Evolutionary conservation across 2,888 invertebrate species (phyloP).

Genomic region (Latheticus oryzae): DNA sequence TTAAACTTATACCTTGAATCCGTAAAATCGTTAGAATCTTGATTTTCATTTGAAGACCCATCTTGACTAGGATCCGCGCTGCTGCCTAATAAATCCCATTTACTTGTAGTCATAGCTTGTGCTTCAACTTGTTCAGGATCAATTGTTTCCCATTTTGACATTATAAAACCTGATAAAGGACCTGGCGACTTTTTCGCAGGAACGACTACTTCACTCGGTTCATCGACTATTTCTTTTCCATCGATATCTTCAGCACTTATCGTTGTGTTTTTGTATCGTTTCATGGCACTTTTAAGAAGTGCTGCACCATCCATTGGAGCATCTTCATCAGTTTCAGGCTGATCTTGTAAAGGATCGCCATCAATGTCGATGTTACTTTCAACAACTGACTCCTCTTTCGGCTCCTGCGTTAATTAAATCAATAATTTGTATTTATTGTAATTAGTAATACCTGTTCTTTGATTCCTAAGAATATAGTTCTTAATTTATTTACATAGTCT

Average conservation of each 20-base stretch:
- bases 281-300: constrained; percentile 77
- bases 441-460: constrained; percentile 62
- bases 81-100: constrained; percentile 84
- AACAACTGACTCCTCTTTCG: constrained; percentile 42
- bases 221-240: constrained; percentile 65
- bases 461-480: constrained; percentile 91
- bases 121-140: constrained; percentile 87
- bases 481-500: constrained; percentile 87
- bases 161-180: constrained; percentile 79
- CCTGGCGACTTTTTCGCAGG: constrained; percentile 59
- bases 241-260: constrained; percentile 72
- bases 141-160: constrained; percentile 97
- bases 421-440: not conserved
- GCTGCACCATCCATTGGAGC: constrained; percentile 87
- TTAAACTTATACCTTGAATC: constrained; percentile 60
- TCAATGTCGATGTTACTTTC: constrained; percentile 73
- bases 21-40: constrained; percentile 62
- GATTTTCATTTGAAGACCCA: constrained; percentile 60
- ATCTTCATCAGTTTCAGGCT: constrained; percentile 70
- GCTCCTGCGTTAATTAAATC: constrained; percentile 35
- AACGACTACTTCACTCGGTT: constrained; percentile 44
- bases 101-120: constrained; percentile 87
- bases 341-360: constrained; percentile 73
- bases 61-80: constrained; percentile 63
- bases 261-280: constrained; percentile 63